These are phyloP conservation scores for Bungarus multicinctus DNA, from an alignment of 2,113 vertebrate genomes.

Conservation along the genomic window DNA sequence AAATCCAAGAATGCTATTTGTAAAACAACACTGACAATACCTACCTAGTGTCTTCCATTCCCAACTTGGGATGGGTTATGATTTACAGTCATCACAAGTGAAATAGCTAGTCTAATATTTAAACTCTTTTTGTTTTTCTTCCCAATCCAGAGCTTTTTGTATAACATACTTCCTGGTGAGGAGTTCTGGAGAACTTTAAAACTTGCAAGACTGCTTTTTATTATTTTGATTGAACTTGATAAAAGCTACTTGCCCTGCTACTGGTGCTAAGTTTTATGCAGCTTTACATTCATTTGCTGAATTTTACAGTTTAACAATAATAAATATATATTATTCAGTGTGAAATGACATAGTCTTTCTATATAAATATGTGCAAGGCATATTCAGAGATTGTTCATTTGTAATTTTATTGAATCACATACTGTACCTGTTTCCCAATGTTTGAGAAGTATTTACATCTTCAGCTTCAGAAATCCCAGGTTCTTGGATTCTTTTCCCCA, in stretches of 20 bases:
- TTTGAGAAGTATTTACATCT: constrained; percentile 37
- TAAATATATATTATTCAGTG: neutral
- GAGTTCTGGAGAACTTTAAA: neutral
- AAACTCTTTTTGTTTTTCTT: neutral
- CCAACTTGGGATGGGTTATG: neutral
- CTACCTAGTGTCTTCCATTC: neutral
- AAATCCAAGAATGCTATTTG: neutral
- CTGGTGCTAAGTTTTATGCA: neutral
- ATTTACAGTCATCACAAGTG: neutral
- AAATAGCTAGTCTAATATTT: neutral
- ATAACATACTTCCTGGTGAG: neutral
- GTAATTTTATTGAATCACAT: neutral
- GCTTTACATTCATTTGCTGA: neutral
- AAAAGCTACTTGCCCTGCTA: neutral
- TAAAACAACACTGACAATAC: neutral
- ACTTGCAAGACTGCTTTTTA: neutral
- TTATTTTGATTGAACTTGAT: neutral
- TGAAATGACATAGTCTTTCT: neutral
- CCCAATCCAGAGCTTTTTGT: neutral
- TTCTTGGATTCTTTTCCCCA: constrained; percentile 54
- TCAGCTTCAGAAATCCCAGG: constrained; percentile 43
- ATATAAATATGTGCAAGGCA: neutral
- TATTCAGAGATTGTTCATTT: neutral
- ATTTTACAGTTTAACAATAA: neutral
- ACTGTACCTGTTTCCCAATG: constrained; percentile 62